A percentile compares a stretch with the other conserved stretches of the same genome.
phyloP scores from a whole-genome alignment of 92 coral and sea anemone genomes.

The Blastomussa wellsi region DNA sequence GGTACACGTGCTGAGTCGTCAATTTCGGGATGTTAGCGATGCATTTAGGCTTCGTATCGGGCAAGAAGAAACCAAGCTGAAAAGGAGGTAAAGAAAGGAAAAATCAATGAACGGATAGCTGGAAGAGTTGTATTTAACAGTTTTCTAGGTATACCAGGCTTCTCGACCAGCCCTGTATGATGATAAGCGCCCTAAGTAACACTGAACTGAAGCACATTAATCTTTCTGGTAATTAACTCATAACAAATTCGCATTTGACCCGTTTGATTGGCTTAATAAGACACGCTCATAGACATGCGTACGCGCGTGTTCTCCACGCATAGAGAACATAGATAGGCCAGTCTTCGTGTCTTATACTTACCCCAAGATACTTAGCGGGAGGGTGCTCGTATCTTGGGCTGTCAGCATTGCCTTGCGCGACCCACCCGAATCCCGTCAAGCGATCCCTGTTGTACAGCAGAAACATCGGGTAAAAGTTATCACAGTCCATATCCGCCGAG shows the following conservation, averaged over 20 bases:
- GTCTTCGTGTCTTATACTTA: conserved; percentile 16
- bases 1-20: conserved; percentile 82
- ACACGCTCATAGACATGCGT: background rate
- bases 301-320: background rate
- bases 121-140: no score
- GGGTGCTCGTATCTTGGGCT: conserved; percentile 90
- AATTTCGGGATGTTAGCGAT: conserved; percentile 39
- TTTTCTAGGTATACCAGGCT: no score
- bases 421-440: conserved; percentile 87
- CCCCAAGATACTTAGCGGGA: conserved; percentile 50
- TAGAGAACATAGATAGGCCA: background rate
- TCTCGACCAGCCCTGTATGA: no score
- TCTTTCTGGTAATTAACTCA: no score
- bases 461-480: conserved; percentile 82
- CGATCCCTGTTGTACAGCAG: conserved; percentile 72
- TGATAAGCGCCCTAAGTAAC: no score
- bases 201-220: no score
- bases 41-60: conserved; percentile 69
- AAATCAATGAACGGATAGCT: background rate
- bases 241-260: no score
- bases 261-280: no score
- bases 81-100: conserved; percentile 1
- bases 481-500: conserved; percentile 79
- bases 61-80: conserved; percentile 62
- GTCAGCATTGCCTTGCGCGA: conserved; percentile 46